Base-by-base conservation (phyloP, 1,140 invertebrate genomes). In the Aphidius ervi region DNA sequence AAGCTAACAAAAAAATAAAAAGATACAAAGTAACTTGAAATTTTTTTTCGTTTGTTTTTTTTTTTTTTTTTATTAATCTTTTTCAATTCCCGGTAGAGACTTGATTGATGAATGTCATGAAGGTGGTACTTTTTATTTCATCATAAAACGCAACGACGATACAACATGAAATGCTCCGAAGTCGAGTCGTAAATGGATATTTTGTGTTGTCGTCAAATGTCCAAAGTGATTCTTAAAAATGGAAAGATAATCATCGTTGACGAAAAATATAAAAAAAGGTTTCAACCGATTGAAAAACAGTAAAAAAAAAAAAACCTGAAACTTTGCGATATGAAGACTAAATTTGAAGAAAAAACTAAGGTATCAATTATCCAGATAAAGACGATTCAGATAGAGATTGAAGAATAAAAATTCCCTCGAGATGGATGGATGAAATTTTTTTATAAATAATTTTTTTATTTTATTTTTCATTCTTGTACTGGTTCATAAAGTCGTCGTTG, bases 41-140 rank as follows among this genome's bases (percentile, higher is more conserved):
- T 60, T 46, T 58, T 54, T 60, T 16, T 16, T 16, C 16, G 16
- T 16, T 16, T 16, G 16, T 16, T 16, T 16, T 16, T 16, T 16
- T 16, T 16, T 16, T 16, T 16, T 58, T 48, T 57, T 46, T 8
- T 43, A n/a, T 42, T 41, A 5, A 5, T 7, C 16, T 43, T 48
- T 16, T 20, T 53, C 8, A 46, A 42, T 52, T 37, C 54, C 50
- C 52, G n/a, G 52, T 54, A 49, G 61, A 53, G 39, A 45, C 9
- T 55, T 64, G 63, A 64, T 64, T 64, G 63, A 64, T 64, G 63
- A 64, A 48, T 57, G 56, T 48, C 50, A 48, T 54, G 56, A 53
- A 39, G 49, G 57, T 58, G 56, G 58, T 60, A 53, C 50, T 61
- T 20, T 46, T 56, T 56, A 55, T 62, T 40, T 48, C 37, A 31